Evolutionary conservation across 2,888 invertebrate genomes (phyloP).

Genomic region (Troglohyphantes excavatus): DNA sequence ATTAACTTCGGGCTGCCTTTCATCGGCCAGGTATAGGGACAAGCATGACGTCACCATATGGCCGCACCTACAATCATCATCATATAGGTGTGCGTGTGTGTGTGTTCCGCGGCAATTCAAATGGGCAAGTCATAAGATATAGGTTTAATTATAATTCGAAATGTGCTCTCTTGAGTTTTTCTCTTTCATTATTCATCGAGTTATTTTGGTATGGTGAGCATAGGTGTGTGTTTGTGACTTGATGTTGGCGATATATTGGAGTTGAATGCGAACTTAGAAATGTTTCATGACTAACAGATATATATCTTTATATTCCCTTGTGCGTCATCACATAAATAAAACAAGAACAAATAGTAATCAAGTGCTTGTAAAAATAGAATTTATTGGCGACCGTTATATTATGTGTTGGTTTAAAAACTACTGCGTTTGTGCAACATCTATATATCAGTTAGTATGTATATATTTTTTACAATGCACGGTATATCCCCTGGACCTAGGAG

Average conservation of each 20-base stretch:
- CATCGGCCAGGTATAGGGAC: conserved; percentile 70
- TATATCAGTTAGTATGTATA: no score
- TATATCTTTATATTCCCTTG: no score
- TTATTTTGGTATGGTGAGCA: background rate
- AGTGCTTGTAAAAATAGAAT: no score
- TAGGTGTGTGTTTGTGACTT: background rate
- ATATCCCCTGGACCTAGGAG: no score
- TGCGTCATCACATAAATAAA: no score
- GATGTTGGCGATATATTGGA: background rate
- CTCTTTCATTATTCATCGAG: background rate
- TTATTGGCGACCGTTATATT: no score
- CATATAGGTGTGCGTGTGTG: background rate
- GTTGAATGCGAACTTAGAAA: background rate
- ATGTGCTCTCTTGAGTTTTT: background rate
- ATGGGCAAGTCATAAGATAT: conserved; percentile 1
- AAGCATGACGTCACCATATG: conserved; percentile 66
- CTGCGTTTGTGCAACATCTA: no score
- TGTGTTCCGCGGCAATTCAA: background rate
- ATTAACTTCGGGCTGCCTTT: conserved; percentile 61
- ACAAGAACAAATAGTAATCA: no score
- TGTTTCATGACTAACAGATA: no score
- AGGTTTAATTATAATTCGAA: background rate
- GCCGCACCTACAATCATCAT: conserved; percentile 62
- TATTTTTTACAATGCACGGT: no score
- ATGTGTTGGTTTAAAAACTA: no score